Base-by-base conservation (phyloP, 2,888 invertebrate species). In the Sycophila texana region DNA sequence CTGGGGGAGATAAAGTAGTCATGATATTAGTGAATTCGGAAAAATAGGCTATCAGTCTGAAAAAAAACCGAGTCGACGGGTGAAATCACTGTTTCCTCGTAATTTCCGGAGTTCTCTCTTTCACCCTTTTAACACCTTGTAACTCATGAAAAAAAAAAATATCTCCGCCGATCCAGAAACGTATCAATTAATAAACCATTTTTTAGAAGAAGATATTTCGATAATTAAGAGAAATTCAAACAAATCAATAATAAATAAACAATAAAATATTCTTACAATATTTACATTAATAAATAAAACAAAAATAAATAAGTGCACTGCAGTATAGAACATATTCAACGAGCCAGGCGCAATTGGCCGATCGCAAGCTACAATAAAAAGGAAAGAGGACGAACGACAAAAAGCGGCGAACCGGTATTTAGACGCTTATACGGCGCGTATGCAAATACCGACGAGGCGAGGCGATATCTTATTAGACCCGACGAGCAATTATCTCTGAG, bases 401-500 rank as follows among this genome's bases (percentile, higher is more conserved):
- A 39, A 39, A 39, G 39, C 7, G 39, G 30, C 30, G 4, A 30
- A 39, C 7, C 39, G 10, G 39, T 39, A 39, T 39, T 39, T 39
- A 7, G 10, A 10, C 39, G 39, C 39, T 39, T 26, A 26, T 26
- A 57, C n/a, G 16, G 20, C 18, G n/a, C 18, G 57, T 7, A 57
- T 18, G 20, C 30, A 14, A 63, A 63, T 47, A 12, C 67, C 22
- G 2, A 49, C 55, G 0, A 53, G 55, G 7, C 7, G 18, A 39
- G 20, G 14, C 30, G 39, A 47, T 20, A 47, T 57, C 30, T 58
- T 39, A 70, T 70, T 70, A 70, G 30, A 30, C 3, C 55, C n/a
- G 57, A 57, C 13, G 63, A 4, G 53, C 26, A 72, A 72, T 72
- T 72, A 72, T 63, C 51, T 61, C n/a, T 26, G 72, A 58, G 49